phyloP scores from a whole-genome alignment of 2,797 vertebrate genomes.

The Lagocephalus sceleratus region DNA sequence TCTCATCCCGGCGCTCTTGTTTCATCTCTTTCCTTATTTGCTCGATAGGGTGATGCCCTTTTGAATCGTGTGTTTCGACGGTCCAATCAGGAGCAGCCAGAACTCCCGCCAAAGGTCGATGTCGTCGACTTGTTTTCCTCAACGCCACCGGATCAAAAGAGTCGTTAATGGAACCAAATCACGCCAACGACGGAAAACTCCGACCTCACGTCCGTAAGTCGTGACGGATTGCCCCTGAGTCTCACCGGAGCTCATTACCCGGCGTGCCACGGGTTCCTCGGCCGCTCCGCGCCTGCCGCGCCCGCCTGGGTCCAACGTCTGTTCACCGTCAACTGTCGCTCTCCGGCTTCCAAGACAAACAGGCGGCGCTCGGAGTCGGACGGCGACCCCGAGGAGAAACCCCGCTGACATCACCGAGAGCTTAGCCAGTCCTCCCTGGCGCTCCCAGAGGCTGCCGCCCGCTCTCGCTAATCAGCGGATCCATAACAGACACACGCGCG shows the following conservation, averaged over 20 bases:
- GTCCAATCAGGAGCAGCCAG: constrained; percentile 3
- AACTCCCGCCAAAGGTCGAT: not conserved
- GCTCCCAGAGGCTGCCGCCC: constrained; percentile 54
- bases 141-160: constrained; percentile 11
- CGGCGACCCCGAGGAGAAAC: constrained; percentile 43
- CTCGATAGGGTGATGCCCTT: no score
- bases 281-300: constrained; percentile 23
- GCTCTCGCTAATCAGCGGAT: constrained; percentile 59
- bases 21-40: no score
- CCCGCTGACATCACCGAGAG: constrained; percentile 60
- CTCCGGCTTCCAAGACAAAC: constrained; percentile 66
- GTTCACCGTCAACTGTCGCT: constrained; percentile 52
- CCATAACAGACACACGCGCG: constrained; percentile 21
- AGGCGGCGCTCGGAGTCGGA: constrained; percentile 53
- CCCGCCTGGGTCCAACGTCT: constrained; percentile 46
- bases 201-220: constrained; percentile 17
- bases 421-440: constrained; percentile 55
- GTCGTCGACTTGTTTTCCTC: no score
- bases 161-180: not conserved
- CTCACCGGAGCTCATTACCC: constrained; percentile 48
- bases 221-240: constrained; percentile 18
- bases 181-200: constrained; percentile 9
- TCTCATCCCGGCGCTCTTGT: constrained; percentile 22
- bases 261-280: constrained; percentile 49
- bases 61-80: constrained; percentile 27